Conservation (phyloP, 2,888 invertebrate species). For the Acrocyrtus sp. region DNA sequence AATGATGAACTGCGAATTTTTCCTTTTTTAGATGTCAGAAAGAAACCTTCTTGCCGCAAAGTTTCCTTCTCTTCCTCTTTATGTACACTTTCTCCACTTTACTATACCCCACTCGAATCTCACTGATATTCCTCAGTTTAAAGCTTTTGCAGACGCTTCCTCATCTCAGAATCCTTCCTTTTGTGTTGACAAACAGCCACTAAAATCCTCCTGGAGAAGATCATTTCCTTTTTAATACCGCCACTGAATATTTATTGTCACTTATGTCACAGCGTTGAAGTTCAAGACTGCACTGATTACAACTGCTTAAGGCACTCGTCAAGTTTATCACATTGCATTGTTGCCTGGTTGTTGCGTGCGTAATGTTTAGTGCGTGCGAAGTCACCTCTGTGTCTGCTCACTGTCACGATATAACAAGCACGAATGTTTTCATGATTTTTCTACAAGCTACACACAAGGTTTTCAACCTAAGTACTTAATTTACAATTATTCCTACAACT, state of each 20-base stretch:
- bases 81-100: too few species aligned
- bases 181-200: background rate
- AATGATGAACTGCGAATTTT: too few species aligned
- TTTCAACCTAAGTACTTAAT: slow-evolving; percentile 37
- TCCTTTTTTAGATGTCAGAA: too few species aligned
- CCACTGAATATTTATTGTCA: too few species aligned
- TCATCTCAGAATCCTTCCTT: slow-evolving; percentile 17
- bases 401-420: slow-evolving; percentile 50
- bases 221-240: slow-evolving; percentile 19
- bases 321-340: slow-evolving; percentile 23
- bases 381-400: slow-evolving; percentile 43
- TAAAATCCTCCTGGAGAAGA: slow-evolving; percentile 38
- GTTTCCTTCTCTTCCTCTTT: too few species aligned
- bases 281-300: slow-evolving; percentile 40
- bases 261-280: too few species aligned
- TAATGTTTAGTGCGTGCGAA: slow-evolving; percentile 13
- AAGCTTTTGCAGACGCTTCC: too few species aligned
- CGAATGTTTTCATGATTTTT: slow-evolving; percentile 28
- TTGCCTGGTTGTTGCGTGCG: slow-evolving; percentile 19
- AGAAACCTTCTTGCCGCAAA: too few species aligned
- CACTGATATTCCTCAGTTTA: too few species aligned
- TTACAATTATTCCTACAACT: slow-evolving; percentile 47
- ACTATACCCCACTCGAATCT: too few species aligned
- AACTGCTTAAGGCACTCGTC: slow-evolving; percentile 14
- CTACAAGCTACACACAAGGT: background rate